A percentile compares a stretch with the other conserved stretches of the same genome.
These are phyloP conservation scores for Amiota minor DNA, from an alignment of 2,888 invertebrate genomes.

Conservation along the genomic window DNA sequence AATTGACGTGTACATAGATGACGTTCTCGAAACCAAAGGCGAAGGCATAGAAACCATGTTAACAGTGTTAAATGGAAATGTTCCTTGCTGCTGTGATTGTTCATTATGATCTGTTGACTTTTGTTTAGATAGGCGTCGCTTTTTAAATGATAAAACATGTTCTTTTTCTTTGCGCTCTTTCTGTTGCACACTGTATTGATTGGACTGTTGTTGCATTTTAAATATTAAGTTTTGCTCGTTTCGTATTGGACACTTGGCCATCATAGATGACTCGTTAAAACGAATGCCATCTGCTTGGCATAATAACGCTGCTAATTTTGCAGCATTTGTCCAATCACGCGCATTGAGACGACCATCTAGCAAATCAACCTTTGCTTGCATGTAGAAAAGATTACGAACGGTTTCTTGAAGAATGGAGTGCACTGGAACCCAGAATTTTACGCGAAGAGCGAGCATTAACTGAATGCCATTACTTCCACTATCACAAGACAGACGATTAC, in stretches of 20 bases:
- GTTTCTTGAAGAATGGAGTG: slow-evolving; percentile 88
- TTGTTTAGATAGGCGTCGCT: slow-evolving; percentile 72
- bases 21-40: slow-evolving; percentile 39
- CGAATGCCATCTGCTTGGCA: slow-evolving; percentile 77
- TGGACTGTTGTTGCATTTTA: slow-evolving; percentile 39
- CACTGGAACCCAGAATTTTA: slow-evolving; percentile 94
- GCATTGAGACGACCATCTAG: slow-evolving; percentile 83
- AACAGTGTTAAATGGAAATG: slow-evolving; percentile 18
- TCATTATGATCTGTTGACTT: slow-evolving; percentile 72
- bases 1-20: slow-evolving; percentile 9
- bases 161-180: slow-evolving; percentile 70
- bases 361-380: slow-evolving; percentile 86
- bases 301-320: slow-evolving; percentile 83
- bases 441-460: slow-evolving; percentile 73
- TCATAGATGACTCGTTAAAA: slow-evolving; percentile 67
- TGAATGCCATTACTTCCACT: slow-evolving; percentile 68
- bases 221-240: slow-evolving; percentile 58
- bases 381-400: slow-evolving; percentile 87
- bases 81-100: slow-evolving; percentile 39
- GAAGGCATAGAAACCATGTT: slow-evolving; percentile 31
- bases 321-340: slow-evolving; percentile 80
- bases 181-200: slow-evolving; percentile 38
- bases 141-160: slow-evolving; percentile 70
- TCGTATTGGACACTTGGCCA: slow-evolving; percentile 67
- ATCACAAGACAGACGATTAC: slow-evolving; percentile 77